These are phyloP conservation scores for Xestia c-nigrum DNA, from an alignment of 2,888 invertebrate genomes.

Conservation along the genomic window DNA sequence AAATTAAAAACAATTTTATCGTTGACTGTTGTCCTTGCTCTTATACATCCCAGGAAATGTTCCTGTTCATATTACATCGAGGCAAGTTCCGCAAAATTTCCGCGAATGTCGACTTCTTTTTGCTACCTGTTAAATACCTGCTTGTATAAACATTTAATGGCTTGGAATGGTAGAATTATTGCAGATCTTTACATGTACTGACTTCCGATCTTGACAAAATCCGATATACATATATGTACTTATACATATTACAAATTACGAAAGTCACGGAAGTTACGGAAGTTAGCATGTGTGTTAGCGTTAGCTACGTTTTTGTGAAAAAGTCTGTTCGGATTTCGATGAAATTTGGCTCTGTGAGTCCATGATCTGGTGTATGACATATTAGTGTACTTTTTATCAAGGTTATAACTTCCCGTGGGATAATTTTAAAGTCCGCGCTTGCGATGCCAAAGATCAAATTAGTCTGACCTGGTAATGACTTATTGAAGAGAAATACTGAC, in stretches of 20 bases:
- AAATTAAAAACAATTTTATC: constrained; percentile 27
- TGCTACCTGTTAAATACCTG: constrained; percentile 48
- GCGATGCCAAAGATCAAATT: constrained; percentile 13
- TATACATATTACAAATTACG: not conserved
- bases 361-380: not conserved
- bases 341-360: not conserved
- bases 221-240: not conserved
- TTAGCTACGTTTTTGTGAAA: not conserved
- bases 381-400: not conserved
- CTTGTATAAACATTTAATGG: constrained; percentile 22
- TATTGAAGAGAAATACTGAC: constrained; percentile 51
- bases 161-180: constrained; percentile 21
- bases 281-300: no score
- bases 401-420: no score
- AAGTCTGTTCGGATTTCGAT: not conserved
- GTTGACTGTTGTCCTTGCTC: constrained; percentile 46
- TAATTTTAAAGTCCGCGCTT: not conserved
- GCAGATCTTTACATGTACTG: constrained; percentile 7
- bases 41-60: constrained; percentile 63
- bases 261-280: not conserved
- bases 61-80: constrained; percentile 50
- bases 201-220: constrained; percentile 34
- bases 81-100: constrained; percentile 65
- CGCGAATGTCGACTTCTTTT: constrained; percentile 68
- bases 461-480: constrained; percentile 37